Evolutionary conservation across 64 coral and sea anemone species (phyloP).

Genomic region (Montipora sp.): DNA sequence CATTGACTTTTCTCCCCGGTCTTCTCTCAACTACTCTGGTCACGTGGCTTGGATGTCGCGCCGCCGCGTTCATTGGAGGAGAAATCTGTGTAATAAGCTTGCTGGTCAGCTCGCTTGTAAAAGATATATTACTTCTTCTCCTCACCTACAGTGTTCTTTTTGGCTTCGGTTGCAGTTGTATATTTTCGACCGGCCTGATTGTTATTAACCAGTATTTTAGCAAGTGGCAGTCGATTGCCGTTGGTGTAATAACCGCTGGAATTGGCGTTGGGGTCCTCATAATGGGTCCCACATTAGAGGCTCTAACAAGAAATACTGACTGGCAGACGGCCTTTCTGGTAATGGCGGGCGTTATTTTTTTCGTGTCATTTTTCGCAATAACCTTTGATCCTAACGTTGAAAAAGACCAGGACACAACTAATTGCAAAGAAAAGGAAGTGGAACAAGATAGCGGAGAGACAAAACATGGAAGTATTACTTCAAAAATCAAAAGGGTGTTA

Average conservation of each 20-base stretch:
- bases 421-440: not conserved
- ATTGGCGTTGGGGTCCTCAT: constrained; percentile 57
- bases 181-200: constrained; percentile 30
- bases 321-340: constrained; percentile 60
- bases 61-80: constrained; percentile 51
- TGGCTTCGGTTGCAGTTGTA: constrained; percentile 55
- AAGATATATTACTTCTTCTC: constrained; percentile 37
- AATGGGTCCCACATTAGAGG: constrained; percentile 13
- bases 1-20: constrained; percentile 24
- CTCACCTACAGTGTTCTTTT: constrained; percentile 51
- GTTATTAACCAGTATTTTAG: constrained; percentile 66
- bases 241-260: constrained; percentile 32
- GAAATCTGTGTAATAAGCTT: constrained; percentile 27
- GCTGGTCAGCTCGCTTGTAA: constrained; percentile 33
- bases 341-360: constrained; percentile 31
- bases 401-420: not conserved
- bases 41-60: constrained; percentile 58
- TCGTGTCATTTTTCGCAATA: constrained; percentile 13
- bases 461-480: not conserved
- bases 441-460: not conserved
- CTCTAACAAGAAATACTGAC: constrained; percentile 12
- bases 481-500: not conserved
- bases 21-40: constrained; percentile 36
- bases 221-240: constrained; percentile 40
- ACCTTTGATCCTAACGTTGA: constrained; percentile 48